These are phyloP conservation scores for Syngnathus scovelli DNA, from an alignment of 2,113 vertebrate species.

Conservation along the genomic window DNA sequence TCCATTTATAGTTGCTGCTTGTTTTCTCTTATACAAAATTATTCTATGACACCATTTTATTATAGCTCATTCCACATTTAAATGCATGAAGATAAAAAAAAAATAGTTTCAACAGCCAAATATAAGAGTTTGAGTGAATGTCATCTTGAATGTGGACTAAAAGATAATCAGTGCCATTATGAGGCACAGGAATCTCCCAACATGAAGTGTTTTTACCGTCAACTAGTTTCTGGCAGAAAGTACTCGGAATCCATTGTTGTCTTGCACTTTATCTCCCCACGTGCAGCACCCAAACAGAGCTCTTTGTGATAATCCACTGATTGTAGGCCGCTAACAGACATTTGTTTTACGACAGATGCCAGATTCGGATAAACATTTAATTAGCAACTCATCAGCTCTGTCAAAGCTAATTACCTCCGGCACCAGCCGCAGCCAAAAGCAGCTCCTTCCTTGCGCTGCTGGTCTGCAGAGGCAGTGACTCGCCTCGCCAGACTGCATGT, in stretches of 20 bases:
- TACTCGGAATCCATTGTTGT: conserved; percentile 14
- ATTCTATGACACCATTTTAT: too few relatives aligned
- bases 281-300: conserved; percentile 43
- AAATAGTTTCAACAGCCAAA: not conserved
- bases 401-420: conserved; percentile 58
- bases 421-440: conserved; percentile 41
- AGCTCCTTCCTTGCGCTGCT: conserved; percentile 32
- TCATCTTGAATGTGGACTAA: not conserved
- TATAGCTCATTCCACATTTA: not conserved
- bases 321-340: conserved; percentile 54
- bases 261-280: conserved; percentile 38
- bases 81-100: not conserved
- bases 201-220: conserved; percentile 1
- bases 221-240: conserved; percentile 2
- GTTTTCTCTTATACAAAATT: too few relatives aligned
- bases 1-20: too few relatives aligned
- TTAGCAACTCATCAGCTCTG: conserved; percentile 65
- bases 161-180: not conserved
- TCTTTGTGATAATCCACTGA: conserved; percentile 58
- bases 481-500: conserved; percentile 10
- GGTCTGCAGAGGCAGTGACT: conserved; percentile 32
- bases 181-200: not conserved
- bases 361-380: conserved; percentile 67
- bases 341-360: conserved; percentile 66
- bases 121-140: not conserved